These are phyloP conservation scores for Anser cygnoides DNA, from an alignment of 2,113 vertebrate species.

Conservation along the genomic window DNA sequence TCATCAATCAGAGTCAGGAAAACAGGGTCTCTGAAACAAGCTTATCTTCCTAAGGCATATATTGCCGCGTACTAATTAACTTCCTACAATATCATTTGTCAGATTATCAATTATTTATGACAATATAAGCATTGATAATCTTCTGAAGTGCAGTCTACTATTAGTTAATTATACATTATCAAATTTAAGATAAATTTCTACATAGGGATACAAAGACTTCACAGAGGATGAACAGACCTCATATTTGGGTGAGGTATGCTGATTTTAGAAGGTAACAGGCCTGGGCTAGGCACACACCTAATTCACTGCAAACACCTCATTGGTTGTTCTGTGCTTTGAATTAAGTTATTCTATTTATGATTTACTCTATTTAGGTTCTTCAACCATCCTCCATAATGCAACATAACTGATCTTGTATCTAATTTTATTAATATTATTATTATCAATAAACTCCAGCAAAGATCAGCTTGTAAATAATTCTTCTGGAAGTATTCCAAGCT, in stretches of 20 bases:
- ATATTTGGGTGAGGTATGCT: not conserved
- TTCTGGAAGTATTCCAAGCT: not conserved
- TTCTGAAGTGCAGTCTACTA: not conserved
- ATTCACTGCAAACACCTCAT: not conserved
- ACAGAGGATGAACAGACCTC: accelerated
- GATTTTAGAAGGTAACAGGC: not conserved
- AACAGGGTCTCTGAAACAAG: not conserved
- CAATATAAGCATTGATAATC: not conserved
- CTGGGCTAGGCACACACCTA: not conserved
- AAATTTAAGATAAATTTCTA: not conserved
- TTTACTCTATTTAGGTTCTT: not conserved
- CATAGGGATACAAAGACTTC: not conserved
- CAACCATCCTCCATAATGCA: not conserved
- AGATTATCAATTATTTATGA: not conserved
- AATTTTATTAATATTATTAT: not conserved
- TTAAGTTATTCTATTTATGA: not conserved
- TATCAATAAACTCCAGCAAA: not conserved
- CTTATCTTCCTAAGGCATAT: not conserved
- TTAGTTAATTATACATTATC: not conserved
- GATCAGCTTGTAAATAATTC: not conserved
- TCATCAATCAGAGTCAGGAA: not conserved
- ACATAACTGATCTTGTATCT: not conserved
- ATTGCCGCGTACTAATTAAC: not conserved
- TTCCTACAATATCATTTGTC: not conserved
- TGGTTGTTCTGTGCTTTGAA: not conserved